These are phyloP conservation scores for Pelmatolapia mariae DNA, from an alignment of 2,113 vertebrate species.

Conservation along the genomic window DNA sequence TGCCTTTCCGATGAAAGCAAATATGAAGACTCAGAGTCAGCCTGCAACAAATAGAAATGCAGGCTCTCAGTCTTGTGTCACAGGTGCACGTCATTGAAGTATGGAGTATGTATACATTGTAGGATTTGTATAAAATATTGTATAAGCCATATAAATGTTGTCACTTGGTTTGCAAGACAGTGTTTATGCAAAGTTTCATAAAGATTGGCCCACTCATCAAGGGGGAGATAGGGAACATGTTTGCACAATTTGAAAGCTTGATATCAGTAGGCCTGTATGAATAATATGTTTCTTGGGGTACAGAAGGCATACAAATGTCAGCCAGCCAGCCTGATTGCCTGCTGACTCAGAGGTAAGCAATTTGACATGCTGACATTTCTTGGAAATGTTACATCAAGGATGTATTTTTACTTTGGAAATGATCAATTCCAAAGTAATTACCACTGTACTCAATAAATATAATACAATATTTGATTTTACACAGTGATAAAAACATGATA, in stretches of 20 bases:
- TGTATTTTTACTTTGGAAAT: not conserved
- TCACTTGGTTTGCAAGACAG: not conserved
- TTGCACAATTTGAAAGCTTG: not conserved
- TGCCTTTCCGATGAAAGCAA: not conserved
- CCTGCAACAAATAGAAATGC: not conserved
- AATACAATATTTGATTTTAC: not conserved
- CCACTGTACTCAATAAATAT: not conserved
- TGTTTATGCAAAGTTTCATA: not conserved
- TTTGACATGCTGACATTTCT: not conserved
- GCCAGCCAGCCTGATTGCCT: not conserved
- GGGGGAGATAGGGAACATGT: not conserved
- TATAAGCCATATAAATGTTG: not conserved
- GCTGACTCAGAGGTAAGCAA: not conserved
- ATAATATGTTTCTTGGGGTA: not conserved
- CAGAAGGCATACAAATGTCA: not conserved
- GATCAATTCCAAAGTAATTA: not conserved
- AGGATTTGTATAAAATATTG: not conserved
- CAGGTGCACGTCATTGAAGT: not conserved
- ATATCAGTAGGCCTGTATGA: not conserved
- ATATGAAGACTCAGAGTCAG: not conserved
- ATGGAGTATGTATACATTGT: not conserved
- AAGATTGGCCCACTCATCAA: not conserved
- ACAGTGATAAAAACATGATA: not conserved
- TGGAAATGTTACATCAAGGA: not conserved
- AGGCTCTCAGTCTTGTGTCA: not conserved